Evolutionary conservation across 2,113 vertebrate genomes (phyloP), one percentile per base, ranked within the genome.

Genomic region (Oncorhynchus masou): DNA sequence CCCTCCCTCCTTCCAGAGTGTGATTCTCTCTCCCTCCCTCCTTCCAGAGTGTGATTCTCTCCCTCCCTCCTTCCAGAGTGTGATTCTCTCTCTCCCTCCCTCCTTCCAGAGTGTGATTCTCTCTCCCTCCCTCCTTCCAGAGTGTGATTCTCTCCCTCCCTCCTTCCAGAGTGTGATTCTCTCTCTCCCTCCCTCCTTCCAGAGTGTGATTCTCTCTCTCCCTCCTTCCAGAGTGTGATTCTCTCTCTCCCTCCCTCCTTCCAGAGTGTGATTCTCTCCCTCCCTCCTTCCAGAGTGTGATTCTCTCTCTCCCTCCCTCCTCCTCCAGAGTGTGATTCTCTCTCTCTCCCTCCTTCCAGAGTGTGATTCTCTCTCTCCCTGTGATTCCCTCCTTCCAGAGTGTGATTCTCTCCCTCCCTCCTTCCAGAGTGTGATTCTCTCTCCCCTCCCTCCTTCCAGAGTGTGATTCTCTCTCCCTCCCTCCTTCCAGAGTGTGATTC

Each of bases 121-220:
- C 19, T 15, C 19, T 8, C 20, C 5, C 15, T 20, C 5, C 29
- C 59, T 25, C 7, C 7, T 67, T 29, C 29, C 29, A 29, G 29
- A 29, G 3, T 0, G 2, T 27, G 25, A 27, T 27, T 27, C 25
- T 27, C 25, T 27, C 25, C 1, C 29, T 13, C 49, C 51, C 8
- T 77, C 31, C 31, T 34, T 34, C 31, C 5, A 99, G 98, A 98
- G 87, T 99, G 98, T 54, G 96, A 98, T 78, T 74, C 39, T 71
- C 20, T 20, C 59, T 20, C 27, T 78, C 49, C 54, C 27, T 31
- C 29, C 25, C 25, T 27, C 25, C 25, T 68, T 24, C 8, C 70
- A 29, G 27, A 4, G 27, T 29, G 27, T 29, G 27, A 29, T 69
- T 31, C 39, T 68, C 29, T 67, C 49, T 20, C 11, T 76, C 27